phyloP scores from a whole-genome alignment of 2,113 vertebrate species.

The Myocastor coypus region DNA sequence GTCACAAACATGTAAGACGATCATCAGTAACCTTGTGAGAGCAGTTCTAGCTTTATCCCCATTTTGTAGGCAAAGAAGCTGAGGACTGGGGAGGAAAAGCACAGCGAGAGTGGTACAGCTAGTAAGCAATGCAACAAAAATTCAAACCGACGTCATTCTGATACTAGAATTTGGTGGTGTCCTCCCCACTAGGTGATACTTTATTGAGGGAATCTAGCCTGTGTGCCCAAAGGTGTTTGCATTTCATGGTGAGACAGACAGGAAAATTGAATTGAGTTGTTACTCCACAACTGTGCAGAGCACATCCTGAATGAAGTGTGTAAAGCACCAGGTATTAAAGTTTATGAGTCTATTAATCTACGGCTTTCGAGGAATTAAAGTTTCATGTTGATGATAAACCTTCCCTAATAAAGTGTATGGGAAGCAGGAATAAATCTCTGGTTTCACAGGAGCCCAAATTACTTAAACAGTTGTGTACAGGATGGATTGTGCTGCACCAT shows the following conservation, averaged over 20 bases:
- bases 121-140: background rate
- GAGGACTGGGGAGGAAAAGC: background rate
- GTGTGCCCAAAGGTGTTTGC: background rate
- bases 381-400: constrained; percentile 89
- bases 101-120: background rate
- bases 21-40: background rate
- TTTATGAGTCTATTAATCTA: constrained; percentile 88
- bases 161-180: background rate
- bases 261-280: background rate
- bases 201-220: constrained; percentile 4
- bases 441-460: constrained; percentile 73
- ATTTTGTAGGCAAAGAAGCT: constrained; percentile 1
- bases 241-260: constrained; percentile 34
- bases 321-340: constrained; percentile 84
- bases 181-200: background rate
- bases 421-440: constrained; percentile 79
- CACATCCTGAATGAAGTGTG: constrained; percentile 73
- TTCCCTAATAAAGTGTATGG: constrained; percentile 84
- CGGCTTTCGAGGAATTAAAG: constrained; percentile 87
- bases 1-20: too few species aligned
- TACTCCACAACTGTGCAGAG: constrained; percentile 50
- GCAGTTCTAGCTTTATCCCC: background rate
- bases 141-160: background rate
- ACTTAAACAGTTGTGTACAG: constrained; percentile 76
- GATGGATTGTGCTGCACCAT: constrained; percentile 34